These are phyloP conservation scores for Podarcis cretensis DNA, from an alignment of 2,113 vertebrate species.

Conservation along the genomic window DNA sequence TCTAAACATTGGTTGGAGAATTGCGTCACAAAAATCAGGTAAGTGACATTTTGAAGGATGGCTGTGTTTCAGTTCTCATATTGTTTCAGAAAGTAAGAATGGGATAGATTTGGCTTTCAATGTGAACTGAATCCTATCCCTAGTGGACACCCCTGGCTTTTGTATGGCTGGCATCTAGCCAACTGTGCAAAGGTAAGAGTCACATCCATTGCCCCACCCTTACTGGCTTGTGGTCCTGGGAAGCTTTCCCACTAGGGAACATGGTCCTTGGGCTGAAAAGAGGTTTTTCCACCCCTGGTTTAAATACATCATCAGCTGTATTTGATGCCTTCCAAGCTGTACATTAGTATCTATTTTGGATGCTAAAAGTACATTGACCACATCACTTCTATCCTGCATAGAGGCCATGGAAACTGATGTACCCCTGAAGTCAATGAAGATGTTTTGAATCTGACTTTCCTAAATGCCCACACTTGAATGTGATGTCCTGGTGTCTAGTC, in stretches of 20 bases:
- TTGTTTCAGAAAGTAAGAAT: no score
- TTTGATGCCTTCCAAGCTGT: background rate
- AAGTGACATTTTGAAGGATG: no score
- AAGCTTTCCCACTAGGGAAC: background rate
- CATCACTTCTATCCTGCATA: background rate
- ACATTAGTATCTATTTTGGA: background rate
- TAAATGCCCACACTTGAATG: background rate
- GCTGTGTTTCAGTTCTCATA: no score
- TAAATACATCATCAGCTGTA: background rate
- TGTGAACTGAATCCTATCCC: no score
- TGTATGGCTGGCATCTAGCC: no score
- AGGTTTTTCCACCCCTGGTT: constrained; percentile 28
- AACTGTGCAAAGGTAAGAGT: no score
- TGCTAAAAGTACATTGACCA: background rate
- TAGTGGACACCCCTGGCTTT: no score
- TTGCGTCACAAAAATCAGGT: no score
- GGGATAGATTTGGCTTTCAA: no score
- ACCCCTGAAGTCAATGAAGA: background rate
- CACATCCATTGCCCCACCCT: no score
- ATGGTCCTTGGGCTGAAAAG: background rate
- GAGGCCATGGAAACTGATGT: background rate
- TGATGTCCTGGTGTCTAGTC: background rate
- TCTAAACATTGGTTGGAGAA: no score
- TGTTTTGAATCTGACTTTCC: background rate
- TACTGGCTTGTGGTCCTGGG: no score